Percentiles rank a stretch among this genome's conserved stretches.
Evolutionary conservation across 2,113 vertebrate genomes (phyloP).

Genomic region (Psettodes erumei): DNA sequence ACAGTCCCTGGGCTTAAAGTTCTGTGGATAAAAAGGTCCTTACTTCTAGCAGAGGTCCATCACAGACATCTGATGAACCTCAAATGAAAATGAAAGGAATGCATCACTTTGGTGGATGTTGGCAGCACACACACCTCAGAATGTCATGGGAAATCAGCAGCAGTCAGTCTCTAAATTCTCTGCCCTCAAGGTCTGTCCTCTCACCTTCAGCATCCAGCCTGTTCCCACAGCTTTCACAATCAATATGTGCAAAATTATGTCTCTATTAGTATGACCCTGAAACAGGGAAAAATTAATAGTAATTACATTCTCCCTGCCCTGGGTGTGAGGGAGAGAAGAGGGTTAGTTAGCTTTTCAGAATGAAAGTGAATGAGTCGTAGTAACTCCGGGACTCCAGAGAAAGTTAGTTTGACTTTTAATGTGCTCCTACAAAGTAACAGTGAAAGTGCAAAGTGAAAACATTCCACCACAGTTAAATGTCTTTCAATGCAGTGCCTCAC

Average conservation of each 20-base stretch:
- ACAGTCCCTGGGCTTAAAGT: background rate
- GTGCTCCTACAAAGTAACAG: constrained; percentile 42
- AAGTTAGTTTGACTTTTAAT: constrained; percentile 50
- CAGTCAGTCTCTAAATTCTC: constrained; percentile 37
- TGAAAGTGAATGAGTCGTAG: constrained; percentile 54
- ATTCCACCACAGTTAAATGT: constrained; percentile 37
- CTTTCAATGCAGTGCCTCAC: constrained; percentile 32
- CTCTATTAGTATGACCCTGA: constrained; percentile 59
- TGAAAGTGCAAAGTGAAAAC: constrained; percentile 44
- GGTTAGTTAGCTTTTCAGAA: constrained; percentile 46
- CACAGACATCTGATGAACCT: background rate
- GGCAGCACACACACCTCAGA: background rate
- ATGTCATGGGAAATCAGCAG: constrained; percentile 40
- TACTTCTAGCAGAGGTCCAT: background rate
- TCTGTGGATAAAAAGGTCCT: background rate
- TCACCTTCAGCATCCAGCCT: constrained; percentile 19
- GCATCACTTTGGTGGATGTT: background rate
- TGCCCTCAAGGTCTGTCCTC: constrained; percentile 41
- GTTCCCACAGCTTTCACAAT: constrained; percentile 51
- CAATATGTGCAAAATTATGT: constrained; percentile 61
- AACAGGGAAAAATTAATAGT: constrained; percentile 18
- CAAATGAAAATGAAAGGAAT: background rate
- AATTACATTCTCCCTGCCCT: constrained; percentile 54
- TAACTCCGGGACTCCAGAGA: constrained; percentile 39
- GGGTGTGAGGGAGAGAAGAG: constrained; percentile 27